These are phyloP conservation scores for Drosophila cardini DNA, from an alignment of 1,140 invertebrate genomes.

Conservation along the genomic window DNA sequence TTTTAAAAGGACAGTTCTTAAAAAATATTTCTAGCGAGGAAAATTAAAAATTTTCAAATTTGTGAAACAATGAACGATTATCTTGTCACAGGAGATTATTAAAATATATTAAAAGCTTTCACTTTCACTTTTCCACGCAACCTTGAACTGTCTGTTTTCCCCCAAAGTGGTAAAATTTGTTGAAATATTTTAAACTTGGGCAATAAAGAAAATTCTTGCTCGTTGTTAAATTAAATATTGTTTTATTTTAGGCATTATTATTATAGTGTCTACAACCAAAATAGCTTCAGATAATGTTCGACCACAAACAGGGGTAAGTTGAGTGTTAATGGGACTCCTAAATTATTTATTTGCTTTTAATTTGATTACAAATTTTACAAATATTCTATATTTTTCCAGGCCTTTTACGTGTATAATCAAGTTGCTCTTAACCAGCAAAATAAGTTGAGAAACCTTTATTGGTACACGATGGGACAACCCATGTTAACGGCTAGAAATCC, in stretches of 20 bases:
- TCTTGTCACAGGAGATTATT: neutral
- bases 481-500: conserved; percentile 12
- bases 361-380: no score
- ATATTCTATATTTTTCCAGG: neutral
- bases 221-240: neutral
- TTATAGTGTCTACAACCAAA: neutral
- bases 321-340: no score
- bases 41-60: neutral
- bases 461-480: conserved; percentile 25
- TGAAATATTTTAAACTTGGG: neutral
- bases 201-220: neutral
- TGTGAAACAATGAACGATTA: neutral
- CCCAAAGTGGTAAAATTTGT: neutral
- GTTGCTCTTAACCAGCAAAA: conserved; percentile 6
- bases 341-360: no score
- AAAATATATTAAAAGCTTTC: neutral
- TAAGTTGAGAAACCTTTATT: conserved; percentile 19
- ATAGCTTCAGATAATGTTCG: conserved; percentile 21
- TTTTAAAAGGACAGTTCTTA: neutral
- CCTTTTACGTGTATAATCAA: conserved; percentile 26
- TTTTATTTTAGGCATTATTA: conserved; percentile 21
- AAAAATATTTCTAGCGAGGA: neutral
- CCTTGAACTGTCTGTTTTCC: neutral
- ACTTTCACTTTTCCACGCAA: neutral
- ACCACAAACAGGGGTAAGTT: conserved; percentile 25